These are phyloP conservation scores for Lutraria rhynchaena DNA, from an alignment of 1,140 invertebrate genomes.

Conservation along the genomic window DNA sequence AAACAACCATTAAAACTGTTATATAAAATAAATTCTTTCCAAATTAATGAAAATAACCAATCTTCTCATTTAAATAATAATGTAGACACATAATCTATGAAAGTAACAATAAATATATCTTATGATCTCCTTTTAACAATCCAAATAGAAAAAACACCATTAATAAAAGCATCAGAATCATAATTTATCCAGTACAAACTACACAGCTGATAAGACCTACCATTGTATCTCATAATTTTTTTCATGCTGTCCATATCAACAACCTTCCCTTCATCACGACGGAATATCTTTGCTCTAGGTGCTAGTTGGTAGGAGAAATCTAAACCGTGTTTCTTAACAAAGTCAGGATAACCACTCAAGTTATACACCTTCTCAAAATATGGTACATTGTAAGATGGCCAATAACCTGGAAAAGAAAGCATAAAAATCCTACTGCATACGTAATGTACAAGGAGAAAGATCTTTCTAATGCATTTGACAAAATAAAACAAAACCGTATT, in stretches of 20 bases:
- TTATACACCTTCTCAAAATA: constrained; percentile 82
- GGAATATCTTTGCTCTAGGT: constrained; percentile 81
- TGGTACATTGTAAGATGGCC: constrained; percentile 81
- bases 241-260: constrained; percentile 74
- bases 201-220: too few relatives aligned
- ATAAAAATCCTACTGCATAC: background rate
- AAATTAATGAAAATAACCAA: background rate
- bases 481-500: too few relatives aligned
- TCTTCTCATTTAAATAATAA: background rate
- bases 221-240: constrained; percentile 81
- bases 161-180: too few relatives aligned
- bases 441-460: background rate
- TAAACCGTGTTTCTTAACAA: constrained; percentile 70
- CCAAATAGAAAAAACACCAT: too few relatives aligned
- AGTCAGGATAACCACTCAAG: constrained; percentile 77
- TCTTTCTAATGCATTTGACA: background rate
- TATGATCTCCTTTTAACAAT: too few relatives aligned
- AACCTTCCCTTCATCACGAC: constrained; percentile 78
- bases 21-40: background rate
- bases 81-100: too few relatives aligned
- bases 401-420: constrained; percentile 77
- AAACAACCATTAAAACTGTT: background rate
- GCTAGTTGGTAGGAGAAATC: constrained; percentile 79
- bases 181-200: too few relatives aligned
- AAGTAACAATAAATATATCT: too few relatives aligned